A percentile compares a stretch with the other conserved stretches of the same genome.
Evolutionary conservation across 2,888 invertebrate genomes (phyloP).

Genomic region (Sisyra terminalis): DNA sequence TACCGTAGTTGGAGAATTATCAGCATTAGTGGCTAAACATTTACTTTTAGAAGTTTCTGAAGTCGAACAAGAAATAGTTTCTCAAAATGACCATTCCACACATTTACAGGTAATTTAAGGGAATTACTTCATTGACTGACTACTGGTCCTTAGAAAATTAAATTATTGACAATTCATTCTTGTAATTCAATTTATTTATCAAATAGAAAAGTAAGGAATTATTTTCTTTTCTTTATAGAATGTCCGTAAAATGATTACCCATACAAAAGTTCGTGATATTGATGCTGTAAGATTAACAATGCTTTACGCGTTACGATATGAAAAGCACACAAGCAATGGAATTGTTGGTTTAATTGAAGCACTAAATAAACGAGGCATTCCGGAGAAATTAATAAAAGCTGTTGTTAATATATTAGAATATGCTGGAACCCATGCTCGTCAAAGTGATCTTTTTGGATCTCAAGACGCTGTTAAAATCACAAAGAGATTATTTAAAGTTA

Average conservation of each 20-base stretch:
- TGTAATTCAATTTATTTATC: no score
- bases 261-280: slow-evolving; percentile 50
- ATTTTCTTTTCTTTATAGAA: slow-evolving; percentile 35
- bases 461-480: slow-evolving; percentile 82
- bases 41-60: slow-evolving; percentile 82
- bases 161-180: no score
- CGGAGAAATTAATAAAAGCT: slow-evolving; percentile 41
- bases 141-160: no score
- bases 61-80: slow-evolving; percentile 83
- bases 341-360: slow-evolving; percentile 57
- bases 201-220: no score
- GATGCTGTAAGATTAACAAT: slow-evolving; percentile 83
- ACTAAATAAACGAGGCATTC: slow-evolving; percentile 52
- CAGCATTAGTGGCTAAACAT: slow-evolving; percentile 60
- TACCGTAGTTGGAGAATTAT: slow-evolving; percentile 89
- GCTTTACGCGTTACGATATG: slow-evolving; percentile 86
- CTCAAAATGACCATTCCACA: slow-evolving; percentile 66
- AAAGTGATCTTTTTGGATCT: slow-evolving; percentile 69
- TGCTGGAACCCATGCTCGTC: slow-evolving; percentile 66
- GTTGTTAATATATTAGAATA: slow-evolving; percentile 61
- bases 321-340: slow-evolving; percentile 75
- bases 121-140: no score
- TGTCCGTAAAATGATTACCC: slow-evolving; percentile 60
- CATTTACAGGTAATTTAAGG: slow-evolving; percentile 47
- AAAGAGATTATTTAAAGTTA: slow-evolving; percentile 68